Conservation (phyloP, 2,888 invertebrate genomes). For the Sabatieria punctata region DNA sequence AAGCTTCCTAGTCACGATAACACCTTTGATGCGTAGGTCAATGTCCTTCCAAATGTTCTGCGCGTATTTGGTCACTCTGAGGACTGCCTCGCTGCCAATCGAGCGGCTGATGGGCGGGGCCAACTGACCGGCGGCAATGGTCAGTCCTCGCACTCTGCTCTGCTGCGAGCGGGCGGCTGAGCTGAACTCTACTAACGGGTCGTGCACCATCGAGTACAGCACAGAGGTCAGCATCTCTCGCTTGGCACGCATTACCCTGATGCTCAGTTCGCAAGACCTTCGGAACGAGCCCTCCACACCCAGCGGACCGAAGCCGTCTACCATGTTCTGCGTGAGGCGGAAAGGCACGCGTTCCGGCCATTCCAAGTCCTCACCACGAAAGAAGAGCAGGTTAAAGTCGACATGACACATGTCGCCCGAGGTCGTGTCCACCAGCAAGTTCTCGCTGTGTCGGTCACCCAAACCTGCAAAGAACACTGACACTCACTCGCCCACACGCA, state of each 20-base stretch:
- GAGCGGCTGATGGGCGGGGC: too few relatives aligned
- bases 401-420: constrained; percentile 90
- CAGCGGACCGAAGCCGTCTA: constrained; percentile 74
- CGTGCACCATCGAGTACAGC: constrained; percentile 80
- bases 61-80: too few relatives aligned
- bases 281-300: constrained; percentile 58
- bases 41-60: constrained; percentile 47
- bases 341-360: constrained; percentile 44
- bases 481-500: too few relatives aligned
- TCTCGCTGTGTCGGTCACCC: constrained; percentile 61
- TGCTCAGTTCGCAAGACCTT: constrained; percentile 63
- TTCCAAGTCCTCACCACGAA: constrained; percentile 40
- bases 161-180: constrained; percentile 17
- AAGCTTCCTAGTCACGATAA: constrained; percentile 39
- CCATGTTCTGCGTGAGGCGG: constrained; percentile 88
- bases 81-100: too few relatives aligned
- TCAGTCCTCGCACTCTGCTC: too few relatives aligned
- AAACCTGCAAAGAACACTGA: too few relatives aligned
- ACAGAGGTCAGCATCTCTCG: constrained; percentile 66
- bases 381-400: constrained; percentile 93
- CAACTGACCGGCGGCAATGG: too few relatives aligned
- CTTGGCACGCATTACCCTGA: constrained; percentile 66
- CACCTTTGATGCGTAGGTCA: constrained; percentile 55
- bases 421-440: constrained; percentile 74
- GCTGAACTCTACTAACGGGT: constrained; percentile 70